A percentile compares a stretch with the other conserved stretches of the same genome.
phyloP scores from a whole-genome alignment of 2,113 vertebrate genomes.

The Columba janthina region DNA sequence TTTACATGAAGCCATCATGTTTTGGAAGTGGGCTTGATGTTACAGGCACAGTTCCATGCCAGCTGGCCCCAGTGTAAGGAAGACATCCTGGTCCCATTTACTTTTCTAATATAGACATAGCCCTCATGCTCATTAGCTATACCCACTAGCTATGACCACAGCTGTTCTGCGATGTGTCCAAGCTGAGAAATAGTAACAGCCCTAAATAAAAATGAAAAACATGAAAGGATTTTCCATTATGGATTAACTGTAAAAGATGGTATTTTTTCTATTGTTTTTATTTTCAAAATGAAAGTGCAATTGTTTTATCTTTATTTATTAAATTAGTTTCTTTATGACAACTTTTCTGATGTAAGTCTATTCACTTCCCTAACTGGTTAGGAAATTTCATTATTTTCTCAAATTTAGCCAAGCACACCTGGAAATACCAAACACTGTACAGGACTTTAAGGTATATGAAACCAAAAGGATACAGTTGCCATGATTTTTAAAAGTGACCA shows the following conservation, averaged over 20 bases:
- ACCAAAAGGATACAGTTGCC: not conserved
- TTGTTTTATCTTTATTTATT: not conserved
- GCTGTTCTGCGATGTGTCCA: not conserved
- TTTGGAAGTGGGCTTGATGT: not conserved
- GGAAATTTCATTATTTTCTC: not conserved
- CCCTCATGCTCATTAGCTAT: not conserved
- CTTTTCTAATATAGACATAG: not conserved
- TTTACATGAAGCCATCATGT: not conserved
- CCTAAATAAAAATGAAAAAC: not conserved
- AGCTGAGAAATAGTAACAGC: not conserved
- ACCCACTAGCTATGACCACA: not conserved
- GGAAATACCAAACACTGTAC: not conserved
- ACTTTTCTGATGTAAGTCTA: not conserved
- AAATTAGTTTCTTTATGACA: not conserved
- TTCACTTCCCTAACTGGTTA: not conserved
- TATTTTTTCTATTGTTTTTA: not conserved
- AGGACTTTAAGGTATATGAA: not conserved
- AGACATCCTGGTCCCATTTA: not conserved
- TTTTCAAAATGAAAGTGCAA: not conserved
- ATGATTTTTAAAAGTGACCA: not conserved
- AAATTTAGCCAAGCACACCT: not conserved
- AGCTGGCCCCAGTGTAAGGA: not conserved
- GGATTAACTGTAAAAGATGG: not conserved
- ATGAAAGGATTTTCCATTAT: not conserved
- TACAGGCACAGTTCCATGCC: not conserved